These are phyloP conservation scores for Erannis defoliaria DNA, from an alignment of 2,888 invertebrate species.

Conservation along the genomic window DNA sequence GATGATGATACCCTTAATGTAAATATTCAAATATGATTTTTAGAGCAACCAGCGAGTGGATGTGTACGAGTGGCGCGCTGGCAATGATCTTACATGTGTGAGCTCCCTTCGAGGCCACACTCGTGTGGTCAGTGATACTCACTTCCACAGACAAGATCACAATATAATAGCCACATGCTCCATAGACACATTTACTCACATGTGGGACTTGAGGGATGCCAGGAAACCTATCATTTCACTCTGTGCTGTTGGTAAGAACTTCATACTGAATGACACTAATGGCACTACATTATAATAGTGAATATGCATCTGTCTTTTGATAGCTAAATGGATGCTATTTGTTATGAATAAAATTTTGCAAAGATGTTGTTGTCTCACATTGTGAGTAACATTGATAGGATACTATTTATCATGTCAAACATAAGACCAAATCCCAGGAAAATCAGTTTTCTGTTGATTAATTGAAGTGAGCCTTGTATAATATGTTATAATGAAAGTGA, in stretches of 20 bases:
- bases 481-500: no score
- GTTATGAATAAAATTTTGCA: no score
- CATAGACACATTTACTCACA: conserved; percentile 96
- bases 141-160: conserved; percentile 92
- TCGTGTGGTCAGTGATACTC: conserved; percentile 95
- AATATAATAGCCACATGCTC: conserved; percentile 92
- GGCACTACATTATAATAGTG: no score
- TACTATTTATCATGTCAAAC: no score
- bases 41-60: conserved; percentile 96
- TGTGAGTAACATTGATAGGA: no score
- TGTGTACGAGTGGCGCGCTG: conserved; percentile 92
- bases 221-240: conserved; percentile 93
- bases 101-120: conserved; percentile 93
- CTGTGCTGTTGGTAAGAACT: conserved; percentile 92
- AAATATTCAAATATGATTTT: conserved; percentile 46
- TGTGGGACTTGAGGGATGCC: conserved; percentile 97
- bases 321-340: no score
- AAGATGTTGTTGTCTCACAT: no score
- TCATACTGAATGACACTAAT: background rate
- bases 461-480: no score
- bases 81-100: conserved; percentile 90
- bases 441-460: no score
- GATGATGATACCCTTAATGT: background rate
- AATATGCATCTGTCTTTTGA: no score
- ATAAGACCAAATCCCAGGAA: no score